Percentiles rank a stretch among this genome's conserved stretches.
phyloP scores from a whole-genome alignment of 2,888 invertebrate species.

The Helobdella robusta region DNA sequence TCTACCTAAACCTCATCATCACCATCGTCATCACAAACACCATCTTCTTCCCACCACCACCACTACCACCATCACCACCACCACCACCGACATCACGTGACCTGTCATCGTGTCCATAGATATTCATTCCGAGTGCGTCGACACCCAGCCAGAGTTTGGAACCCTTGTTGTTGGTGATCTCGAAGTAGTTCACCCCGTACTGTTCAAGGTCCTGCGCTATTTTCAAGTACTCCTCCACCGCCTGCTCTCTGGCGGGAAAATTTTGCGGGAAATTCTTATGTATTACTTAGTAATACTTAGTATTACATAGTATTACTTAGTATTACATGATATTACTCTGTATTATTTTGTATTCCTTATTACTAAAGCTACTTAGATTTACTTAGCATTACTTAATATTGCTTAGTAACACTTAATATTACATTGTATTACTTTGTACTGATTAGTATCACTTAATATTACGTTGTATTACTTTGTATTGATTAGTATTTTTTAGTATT shows the following conservation, averaged over 20 bases:
- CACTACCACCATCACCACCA: background rate
- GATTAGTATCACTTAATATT: no score
- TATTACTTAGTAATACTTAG: no score
- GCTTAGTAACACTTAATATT: no score
- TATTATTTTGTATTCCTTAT: no score
- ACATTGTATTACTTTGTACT: no score
- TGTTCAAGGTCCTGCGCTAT: slow-evolving; percentile 50
- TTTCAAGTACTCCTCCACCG: slow-evolving; percentile 93
- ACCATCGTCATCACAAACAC: background rate
- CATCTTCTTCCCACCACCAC: background rate
- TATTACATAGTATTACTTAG: no score
- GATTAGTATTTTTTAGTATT: no score
- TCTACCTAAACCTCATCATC: background rate
- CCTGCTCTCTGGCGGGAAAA: slow-evolving; percentile 62
- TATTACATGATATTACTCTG: no score
- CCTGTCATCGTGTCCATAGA: slow-evolving; percentile 94
- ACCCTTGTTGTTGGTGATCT: slow-evolving; percentile 97
- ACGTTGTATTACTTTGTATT: no score
- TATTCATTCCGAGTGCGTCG: slow-evolving; percentile 83
- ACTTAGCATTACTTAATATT: no score
- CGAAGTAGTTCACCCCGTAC: slow-evolving; percentile 97
- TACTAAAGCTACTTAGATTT: no score
- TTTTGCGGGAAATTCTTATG: background rate
- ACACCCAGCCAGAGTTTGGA: slow-evolving; percentile 94
- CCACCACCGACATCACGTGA: slow-evolving; percentile 50